Evolutionary conservation across 92 coral and sea anemone species (phyloP), one percentile per base, ranked within the genome.

Genomic region (Palythoa caribaeorum): DNA sequence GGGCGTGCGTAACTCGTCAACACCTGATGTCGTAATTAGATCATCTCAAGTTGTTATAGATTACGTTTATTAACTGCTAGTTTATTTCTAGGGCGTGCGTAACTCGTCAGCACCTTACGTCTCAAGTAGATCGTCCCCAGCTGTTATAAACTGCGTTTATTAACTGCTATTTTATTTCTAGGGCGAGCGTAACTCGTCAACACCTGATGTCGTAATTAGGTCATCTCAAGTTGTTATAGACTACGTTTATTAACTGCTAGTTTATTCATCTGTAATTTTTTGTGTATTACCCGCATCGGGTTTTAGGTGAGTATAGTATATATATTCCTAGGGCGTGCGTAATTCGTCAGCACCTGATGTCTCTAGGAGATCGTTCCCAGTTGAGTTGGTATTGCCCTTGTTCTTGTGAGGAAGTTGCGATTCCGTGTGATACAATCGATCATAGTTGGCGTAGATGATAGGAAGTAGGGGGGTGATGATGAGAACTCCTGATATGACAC

Each of bases 391-490:
- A 6, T 14, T 81, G 62, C 60, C n/a, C 63, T 66, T 81, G 47
- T 39, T 19, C 59, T 66, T 37, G 54, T 68, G 62, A 17, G n/a
- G 13, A 13, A n/a, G 20, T 53, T 63, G 75, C 8, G 86, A 13
- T 2, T 81, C 74, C 38, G 19, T 13, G 76, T 68, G 76, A 52
- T 81, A 81, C 60, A 81, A 76, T 44, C 86, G 86, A 10, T 52
- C 60, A 87, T 80, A 91, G 87, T 91, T 91, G 8, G 93, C 71
- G 17, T 70, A 86, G 38, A 91, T 87, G 51, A 91, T 91, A 8
- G 93, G 93, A 63, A 91, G 68, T n/a, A 87, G 38, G 12, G 93
- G 93, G 10, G 93, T 77, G 6, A 91, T 83, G 70, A 91, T 83
- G 6, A 91, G 80, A 7, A 87, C 76, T 28, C 93, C 93, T 38